Evolutionary conservation across 2,113 vertebrate genomes (phyloP), one percentile per base, ranked within the genome.

Genomic region (Pterocles burchelli): DNA sequence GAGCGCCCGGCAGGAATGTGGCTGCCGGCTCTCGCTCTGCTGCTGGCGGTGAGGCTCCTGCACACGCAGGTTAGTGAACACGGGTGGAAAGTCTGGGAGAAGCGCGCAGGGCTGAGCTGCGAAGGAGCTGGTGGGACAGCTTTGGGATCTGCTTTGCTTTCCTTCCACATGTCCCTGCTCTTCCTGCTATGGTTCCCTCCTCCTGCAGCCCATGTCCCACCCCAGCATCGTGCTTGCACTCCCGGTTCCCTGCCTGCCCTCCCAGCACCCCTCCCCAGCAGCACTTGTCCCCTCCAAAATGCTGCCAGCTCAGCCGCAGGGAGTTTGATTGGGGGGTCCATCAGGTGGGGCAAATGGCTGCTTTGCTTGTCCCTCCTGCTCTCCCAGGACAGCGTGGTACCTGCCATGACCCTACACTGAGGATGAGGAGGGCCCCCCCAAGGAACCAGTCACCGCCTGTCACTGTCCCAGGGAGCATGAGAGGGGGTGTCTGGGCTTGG

Each of bases 61-160:
- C 77, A 5, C 25, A 11, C 66, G 3, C 90, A 97, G 97, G 97
- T 97, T 31, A 80, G 96, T n/a, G 3, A n/a, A 18, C 57, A 15
- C 4, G 46, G 49, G 85, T 31, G 57, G 55, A 13, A 72, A 22
- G 21, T 7, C 16, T 14, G 71, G 54, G 79, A 48, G 38, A 72
- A 46, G 22, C 0, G 4, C 3, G 1, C 0, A 10, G 67, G 45
- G n/a, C 45, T 36, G 41, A 72, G 36, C 14, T 63, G 17, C 7
- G 3, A 17, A 46, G 18, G 31, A 28, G 26, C 57, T 7, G 2
- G 33, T 34, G 67, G 45, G 72, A 62, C 2, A 14, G n/a, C 31
- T 61, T 21, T 0, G 3, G 45, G 46, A 24, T 63, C 41, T 41
- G 36, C 55, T 46, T 62, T 46, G 34, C 48, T 63, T 92, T 49